Conservation (phyloP, 2,888 invertebrate species). For the Orthosia cruda region DNA sequence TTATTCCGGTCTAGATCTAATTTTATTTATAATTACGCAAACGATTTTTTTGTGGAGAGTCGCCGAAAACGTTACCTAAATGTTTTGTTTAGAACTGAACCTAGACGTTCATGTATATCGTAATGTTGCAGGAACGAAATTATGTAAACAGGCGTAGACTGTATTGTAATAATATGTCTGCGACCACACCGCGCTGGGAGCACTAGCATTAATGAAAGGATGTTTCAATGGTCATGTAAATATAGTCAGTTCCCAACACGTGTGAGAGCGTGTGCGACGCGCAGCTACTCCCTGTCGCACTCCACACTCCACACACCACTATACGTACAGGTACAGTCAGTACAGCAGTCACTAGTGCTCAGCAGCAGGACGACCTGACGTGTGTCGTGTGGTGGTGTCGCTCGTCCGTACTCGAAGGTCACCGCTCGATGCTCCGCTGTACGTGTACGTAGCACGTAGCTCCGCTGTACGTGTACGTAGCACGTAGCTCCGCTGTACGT, state of each 20-base stretch:
- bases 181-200: conserved; percentile 4
- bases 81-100: conserved; percentile 28
- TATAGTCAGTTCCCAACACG: background rate
- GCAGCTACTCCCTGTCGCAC: conserved; percentile 3
- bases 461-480: background rate
- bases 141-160: background rate
- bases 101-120: conserved; percentile 15
- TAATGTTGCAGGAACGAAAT: conserved; percentile 8
- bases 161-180: conserved; percentile 9
- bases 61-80: conserved; percentile 55
- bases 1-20: conserved; percentile 48
- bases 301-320: too few relatives aligned
- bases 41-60: conserved; percentile 51
- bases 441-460: background rate
- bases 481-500: background rate
- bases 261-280: background rate
- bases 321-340: too few relatives aligned
- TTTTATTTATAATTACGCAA: conserved; percentile 45
- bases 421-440: background rate
- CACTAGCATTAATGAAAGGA: background rate
- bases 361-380: too few relatives aligned
- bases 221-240: background rate
- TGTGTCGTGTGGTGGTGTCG: too few relatives aligned
- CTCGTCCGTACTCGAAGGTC: background rate
- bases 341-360: too few relatives aligned